A percentile compares a stretch with the other conserved stretches of the same genome.
phyloP scores from a whole-genome alignment of 2,797 vertebrate genomes.

The Phrynocephalus guinanensis region DNA sequence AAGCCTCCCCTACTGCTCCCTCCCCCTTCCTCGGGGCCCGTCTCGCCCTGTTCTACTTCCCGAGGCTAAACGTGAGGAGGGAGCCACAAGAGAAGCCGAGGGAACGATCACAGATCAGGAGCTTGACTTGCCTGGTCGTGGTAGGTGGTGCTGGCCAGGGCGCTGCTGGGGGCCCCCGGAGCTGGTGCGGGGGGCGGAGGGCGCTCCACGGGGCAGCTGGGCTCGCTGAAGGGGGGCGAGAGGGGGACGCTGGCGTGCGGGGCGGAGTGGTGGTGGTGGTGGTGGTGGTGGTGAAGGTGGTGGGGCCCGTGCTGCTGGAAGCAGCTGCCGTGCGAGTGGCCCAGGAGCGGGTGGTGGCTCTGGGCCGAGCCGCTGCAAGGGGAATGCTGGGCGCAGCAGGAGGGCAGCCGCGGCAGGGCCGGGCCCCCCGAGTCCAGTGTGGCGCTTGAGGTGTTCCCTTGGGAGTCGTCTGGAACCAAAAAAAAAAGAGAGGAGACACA shows the following conservation, averaged over 20 bases:
- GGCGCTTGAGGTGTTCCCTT: conserved; percentile 82
- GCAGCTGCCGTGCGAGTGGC: conserved; percentile 91
- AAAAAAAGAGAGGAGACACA: background rate
- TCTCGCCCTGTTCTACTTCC: no score
- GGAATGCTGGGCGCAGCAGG: conserved; percentile 98
- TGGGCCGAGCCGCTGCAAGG: conserved; percentile 92
- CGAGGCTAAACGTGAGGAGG: no score
- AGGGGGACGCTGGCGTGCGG: conserved; percentile 85
- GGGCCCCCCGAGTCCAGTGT: conserved; percentile 85
- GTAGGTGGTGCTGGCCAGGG: conserved; percentile 82
- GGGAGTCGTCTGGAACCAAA: conserved; percentile 83
- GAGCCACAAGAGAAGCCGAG: rapidly evolving
- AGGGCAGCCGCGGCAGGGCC: conserved; percentile 94
- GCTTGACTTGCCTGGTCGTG: conserved; percentile 90
- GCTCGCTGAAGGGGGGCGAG: conserved; percentile 88
- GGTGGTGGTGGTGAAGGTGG: conserved; percentile 89
- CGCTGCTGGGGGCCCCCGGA: conserved; percentile 85
- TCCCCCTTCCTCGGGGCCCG: no score
- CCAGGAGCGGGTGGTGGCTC: conserved; percentile 87
- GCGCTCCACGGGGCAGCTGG: conserved; percentile 90
- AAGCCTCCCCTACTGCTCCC: no score
- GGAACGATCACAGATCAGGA: no score
- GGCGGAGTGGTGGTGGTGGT: conserved; percentile 82
- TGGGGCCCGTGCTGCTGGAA: conserved; percentile 88
- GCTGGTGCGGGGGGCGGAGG: conserved; percentile 86